These are phyloP conservation scores for Megaceryle maxima DNA, from an alignment of 2,113 vertebrate genomes.

Conservation along the genomic window DNA sequence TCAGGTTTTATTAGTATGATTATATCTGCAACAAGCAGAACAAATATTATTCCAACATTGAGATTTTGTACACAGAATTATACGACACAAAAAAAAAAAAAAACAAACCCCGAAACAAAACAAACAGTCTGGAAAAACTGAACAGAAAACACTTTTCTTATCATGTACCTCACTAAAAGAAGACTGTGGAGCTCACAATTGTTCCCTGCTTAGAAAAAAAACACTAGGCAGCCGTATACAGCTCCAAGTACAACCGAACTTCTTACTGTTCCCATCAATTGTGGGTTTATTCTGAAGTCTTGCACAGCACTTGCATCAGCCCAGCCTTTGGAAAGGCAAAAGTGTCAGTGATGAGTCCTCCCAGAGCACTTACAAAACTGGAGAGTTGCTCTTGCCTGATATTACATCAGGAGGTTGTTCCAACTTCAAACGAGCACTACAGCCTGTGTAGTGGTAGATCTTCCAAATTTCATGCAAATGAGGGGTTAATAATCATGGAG, in stretches of 20 bases:
- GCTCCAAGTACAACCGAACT: background rate
- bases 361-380: background rate
- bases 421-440: background rate
- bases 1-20: slow-evolving; percentile 92
- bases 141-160: background rate
- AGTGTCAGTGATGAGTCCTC: background rate
- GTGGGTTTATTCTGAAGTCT: background rate
- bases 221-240: background rate
- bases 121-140: background rate
- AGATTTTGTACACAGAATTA: background rate
- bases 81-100: background rate
- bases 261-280: background rate
- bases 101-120: too few species aligned
- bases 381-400: background rate
- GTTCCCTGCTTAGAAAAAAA: background rate
- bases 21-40: slow-evolving; percentile 83
- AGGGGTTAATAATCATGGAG: background rate
- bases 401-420: background rate
- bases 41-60: background rate
- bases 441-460: accelerated
- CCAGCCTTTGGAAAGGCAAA: background rate
- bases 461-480: background rate
- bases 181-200: background rate
- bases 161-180: background rate
- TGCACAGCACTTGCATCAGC: slow-evolving; percentile 50